Percentiles rank a stretch among this genome's conserved stretches.
phyloP scores from a whole-genome alignment of 2,888 invertebrate genomes.

The Cantharis rufa region DNA sequence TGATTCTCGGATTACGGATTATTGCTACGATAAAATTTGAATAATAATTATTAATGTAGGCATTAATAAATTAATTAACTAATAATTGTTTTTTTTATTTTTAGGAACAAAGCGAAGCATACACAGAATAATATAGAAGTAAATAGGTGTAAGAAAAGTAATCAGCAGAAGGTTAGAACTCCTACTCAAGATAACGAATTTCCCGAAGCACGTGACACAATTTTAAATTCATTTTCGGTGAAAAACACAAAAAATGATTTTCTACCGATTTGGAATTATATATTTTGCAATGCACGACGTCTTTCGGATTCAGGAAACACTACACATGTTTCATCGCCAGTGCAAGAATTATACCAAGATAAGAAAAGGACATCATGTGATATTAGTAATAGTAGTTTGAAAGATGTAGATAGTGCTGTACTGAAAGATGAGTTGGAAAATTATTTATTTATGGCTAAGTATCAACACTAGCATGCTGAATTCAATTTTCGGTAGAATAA shows the following conservation, averaged over 20 bases:
- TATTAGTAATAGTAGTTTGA: slow-evolving; percentile 55
- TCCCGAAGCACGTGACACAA: neutral
- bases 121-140: neutral
- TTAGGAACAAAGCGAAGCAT: neutral
- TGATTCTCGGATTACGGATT: no score
- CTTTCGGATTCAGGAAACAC: neutral
- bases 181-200: neutral
- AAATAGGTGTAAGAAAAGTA: neutral
- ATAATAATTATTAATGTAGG: no score
- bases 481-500: neutral
- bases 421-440: slow-evolving; percentile 56
- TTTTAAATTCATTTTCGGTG: neutral
- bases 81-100: neutral
- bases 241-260: neutral
- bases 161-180: neutral
- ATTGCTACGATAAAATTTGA: no score
- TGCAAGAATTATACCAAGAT: neutral
- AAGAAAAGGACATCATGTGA: slow-evolving; percentile 47
- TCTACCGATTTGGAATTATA: neutral
- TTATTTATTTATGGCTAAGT: slow-evolving; percentile 39
- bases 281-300: neutral
- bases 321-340: neutral
- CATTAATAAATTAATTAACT: neutral
- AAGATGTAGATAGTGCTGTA: slow-evolving; percentile 53
- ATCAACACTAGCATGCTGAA: neutral